Conservation (phyloP, 2,113 vertebrate genomes). For the Thalassoma bifasciatum region DNA sequence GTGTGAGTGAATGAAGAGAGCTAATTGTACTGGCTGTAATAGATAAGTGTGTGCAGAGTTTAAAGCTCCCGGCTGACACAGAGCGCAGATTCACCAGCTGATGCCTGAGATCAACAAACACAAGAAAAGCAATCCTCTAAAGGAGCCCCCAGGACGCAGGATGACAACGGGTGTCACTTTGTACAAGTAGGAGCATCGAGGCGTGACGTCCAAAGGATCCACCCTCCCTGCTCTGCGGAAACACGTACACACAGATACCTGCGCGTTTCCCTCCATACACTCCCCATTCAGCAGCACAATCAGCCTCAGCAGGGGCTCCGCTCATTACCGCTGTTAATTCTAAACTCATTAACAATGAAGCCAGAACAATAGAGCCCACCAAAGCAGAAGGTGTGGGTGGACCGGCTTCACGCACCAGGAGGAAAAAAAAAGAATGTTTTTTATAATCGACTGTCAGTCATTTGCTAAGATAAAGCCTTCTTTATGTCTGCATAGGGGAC, state of each 20-base stretch:
- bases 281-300: slow-evolving; percentile 65
- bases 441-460: slow-evolving; percentile 76
- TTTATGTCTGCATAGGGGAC: slow-evolving; percentile 70
- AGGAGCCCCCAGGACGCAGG: slow-evolving; percentile 30
- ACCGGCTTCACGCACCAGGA: slow-evolving; percentile 48
- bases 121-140: slow-evolving; percentile 43
- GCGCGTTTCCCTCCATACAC: slow-evolving; percentile 34
- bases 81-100: slow-evolving; percentile 25
- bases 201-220: neutral
- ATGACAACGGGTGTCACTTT: slow-evolving; percentile 46
- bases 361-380: slow-evolving; percentile 68
- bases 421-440: slow-evolving; percentile 42
- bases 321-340: slow-evolving; percentile 70
- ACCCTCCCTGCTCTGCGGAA: neutral
- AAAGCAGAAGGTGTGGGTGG: slow-evolving; percentile 73
- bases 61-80: slow-evolving; percentile 10
- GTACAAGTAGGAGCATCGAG: slow-evolving; percentile 5
- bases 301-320: slow-evolving; percentile 58
- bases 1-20: slow-evolving; percentile 1
- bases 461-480: slow-evolving; percentile 77
- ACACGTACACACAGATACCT: slow-evolving; percentile 26
- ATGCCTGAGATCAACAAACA: slow-evolving; percentile 26
- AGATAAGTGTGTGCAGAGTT: neutral
- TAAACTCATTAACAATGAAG: slow-evolving; percentile 76
- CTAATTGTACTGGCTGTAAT: slow-evolving; percentile 8